These are phyloP conservation scores for Triplophysa rosa DNA, from an alignment of 2,113 vertebrate genomes.

Conservation along the genomic window DNA sequence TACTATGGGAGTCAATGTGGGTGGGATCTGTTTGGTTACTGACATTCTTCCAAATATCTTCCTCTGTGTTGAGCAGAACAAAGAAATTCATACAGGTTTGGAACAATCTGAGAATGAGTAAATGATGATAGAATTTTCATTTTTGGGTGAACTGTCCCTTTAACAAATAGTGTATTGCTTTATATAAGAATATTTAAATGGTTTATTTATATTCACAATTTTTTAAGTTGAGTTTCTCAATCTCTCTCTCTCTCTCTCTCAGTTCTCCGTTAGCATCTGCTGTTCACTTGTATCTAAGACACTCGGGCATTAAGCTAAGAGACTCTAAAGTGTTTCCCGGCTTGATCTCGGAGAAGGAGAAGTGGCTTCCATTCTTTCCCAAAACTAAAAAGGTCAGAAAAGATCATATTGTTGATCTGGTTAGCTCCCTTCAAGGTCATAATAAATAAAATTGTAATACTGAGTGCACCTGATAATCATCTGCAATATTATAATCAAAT, in stretches of 20 bases:
- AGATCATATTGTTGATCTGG: neutral
- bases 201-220: too few relatives aligned
- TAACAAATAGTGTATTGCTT: too few relatives aligned
- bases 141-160: too few relatives aligned
- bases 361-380: conserved; percentile 89
- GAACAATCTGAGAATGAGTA: too few relatives aligned
- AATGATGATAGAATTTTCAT: too few relatives aligned
- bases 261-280: conserved; percentile 86
- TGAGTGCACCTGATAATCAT: neutral
- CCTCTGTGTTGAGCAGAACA: too few relatives aligned
- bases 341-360: conserved; percentile 85
- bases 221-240: neutral
- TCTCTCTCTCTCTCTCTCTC: conserved; percentile 27
- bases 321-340: conserved; percentile 78
- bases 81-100: too few relatives aligned
- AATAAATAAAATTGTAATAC: neutral
- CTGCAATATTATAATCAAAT: neutral
- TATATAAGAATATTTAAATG: too few relatives aligned
- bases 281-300: conserved; percentile 83
- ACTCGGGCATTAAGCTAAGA: conserved; percentile 82
- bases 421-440: neutral
- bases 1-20: too few relatives aligned
- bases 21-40: too few relatives aligned
- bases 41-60: too few relatives aligned
- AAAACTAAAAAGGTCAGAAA: conserved; percentile 87